Percentiles rank a stretch among this genome's conserved stretches.
Conservation (phyloP, 2,888 invertebrate species). For the Deilephila porcellus region DNA sequence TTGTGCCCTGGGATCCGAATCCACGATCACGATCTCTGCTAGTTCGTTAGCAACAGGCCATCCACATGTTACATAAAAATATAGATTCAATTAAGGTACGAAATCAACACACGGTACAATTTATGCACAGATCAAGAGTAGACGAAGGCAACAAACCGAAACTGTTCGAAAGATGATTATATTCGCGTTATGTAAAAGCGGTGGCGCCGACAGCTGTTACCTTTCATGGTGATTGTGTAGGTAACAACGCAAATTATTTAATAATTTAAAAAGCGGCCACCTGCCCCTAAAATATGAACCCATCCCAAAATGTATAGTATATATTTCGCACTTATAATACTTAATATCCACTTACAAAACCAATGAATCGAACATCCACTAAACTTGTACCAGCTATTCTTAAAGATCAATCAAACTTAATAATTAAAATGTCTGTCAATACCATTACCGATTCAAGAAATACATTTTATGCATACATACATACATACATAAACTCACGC, state of each 20-base stretch:
- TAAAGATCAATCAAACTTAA: too few species aligned
- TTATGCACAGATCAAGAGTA: neutral
- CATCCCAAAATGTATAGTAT: constrained; percentile 3
- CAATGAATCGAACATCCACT: neutral
- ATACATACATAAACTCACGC: too few species aligned
- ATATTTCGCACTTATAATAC: neutral
- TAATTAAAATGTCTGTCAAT: too few species aligned
- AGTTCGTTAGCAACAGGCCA: too few species aligned
- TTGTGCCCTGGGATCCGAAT: too few species aligned
- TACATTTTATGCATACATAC: too few species aligned
- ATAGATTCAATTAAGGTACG: neutral
- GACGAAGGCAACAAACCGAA: neutral
- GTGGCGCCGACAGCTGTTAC: neutral
- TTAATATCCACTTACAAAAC: neutral
- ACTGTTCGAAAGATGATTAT: constrained; percentile 14
- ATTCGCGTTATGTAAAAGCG: constrained; percentile 19
- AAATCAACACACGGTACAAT: neutral
- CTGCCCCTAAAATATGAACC: neutral
- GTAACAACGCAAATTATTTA: constrained; percentile 4
- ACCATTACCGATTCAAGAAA: too few species aligned
- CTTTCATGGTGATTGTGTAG: constrained; percentile 4
- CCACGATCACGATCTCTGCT: too few species aligned
- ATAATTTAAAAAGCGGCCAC: constrained; percentile 5
- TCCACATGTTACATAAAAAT: too few species aligned
- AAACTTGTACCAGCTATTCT: too few species aligned